A percentile compares a stretch with the other conserved stretches of the same genome.
phyloP scores from a whole-genome alignment of 2,888 invertebrate species.

The Heliconius erato region DNA sequence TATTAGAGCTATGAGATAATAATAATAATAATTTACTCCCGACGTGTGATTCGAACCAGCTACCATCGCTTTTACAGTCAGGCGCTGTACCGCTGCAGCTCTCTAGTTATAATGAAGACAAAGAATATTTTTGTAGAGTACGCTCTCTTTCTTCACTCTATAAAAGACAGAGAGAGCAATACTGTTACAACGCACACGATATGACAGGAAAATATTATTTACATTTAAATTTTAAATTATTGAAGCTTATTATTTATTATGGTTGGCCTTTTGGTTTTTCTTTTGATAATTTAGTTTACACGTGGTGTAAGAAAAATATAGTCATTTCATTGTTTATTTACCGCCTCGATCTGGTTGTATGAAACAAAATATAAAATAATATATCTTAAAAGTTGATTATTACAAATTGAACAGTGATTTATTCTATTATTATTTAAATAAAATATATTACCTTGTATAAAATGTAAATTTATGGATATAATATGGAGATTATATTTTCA shows the following conservation, averaged over 20 bases:
- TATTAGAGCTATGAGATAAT: not conserved
- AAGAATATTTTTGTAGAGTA: not conserved
- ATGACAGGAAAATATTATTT: constrained; percentile 25
- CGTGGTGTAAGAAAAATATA: not conserved
- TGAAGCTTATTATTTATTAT: constrained; percentile 1
- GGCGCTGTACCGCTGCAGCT: not conserved
- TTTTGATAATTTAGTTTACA: constrained; percentile 7
- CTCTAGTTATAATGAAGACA: not conserved
- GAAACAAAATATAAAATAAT: not conserved
- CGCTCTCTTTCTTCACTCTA: not conserved
- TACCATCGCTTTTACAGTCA: not conserved
- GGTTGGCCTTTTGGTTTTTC: not conserved
- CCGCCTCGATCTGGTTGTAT: not conserved
- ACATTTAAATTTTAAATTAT: constrained; percentile 24
- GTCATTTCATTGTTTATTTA: not conserved
- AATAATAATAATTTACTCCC: no score
- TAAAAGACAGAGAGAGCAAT: not conserved
- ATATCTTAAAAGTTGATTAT: not conserved
- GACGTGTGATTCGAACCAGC: not conserved
- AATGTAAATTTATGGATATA: not conserved
- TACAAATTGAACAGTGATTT: not conserved
- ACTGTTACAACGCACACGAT: constrained; percentile 17
- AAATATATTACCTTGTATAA: not conserved
- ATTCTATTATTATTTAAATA: not conserved
- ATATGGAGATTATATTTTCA: not conserved